Base-by-base conservation (phyloP, 2,888 invertebrate genomes). In the Teleogryllus oceanicus region DNA sequence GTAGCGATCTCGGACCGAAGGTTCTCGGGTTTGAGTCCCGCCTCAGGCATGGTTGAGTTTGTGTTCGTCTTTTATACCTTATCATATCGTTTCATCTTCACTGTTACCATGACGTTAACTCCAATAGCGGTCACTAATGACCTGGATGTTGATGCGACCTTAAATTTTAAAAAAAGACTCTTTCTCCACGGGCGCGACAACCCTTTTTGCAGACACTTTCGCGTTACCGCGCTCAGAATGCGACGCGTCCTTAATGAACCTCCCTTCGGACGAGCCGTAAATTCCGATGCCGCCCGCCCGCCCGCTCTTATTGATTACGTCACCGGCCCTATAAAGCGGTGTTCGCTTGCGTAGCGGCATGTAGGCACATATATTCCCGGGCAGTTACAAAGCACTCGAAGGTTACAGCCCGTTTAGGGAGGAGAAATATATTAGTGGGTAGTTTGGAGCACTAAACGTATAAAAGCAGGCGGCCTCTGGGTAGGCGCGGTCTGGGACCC, bases 341-440 rank as follows among this genome's bases (percentile, higher is more conserved):
- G 62, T 13, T 13, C n/a, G 62, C n/a, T 13, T 18, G 62, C n/a
- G 62, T 62, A 62, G 13, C 62, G n/a, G 62, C 62, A n/a, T 62
- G 62, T 62, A 62, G 62, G n/a, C 62, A 62, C 62, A 62, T 62
- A n/a, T n/a, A 62, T 62, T 62, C n/a, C 62, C 37, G n/a, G 62
- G 62, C 62, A 62, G 62, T 62, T 62, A 62, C 62, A n/a, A 62
- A 62, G 62, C 16, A 18, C 62, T 62, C 62, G n/a, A n/a, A 62
- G 13, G 62, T 62, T 62, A 62, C 62, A 62, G 62, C 62, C 62
- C 62, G 62, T 62, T 62, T 62, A 62, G 62, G 62, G 62, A 62
- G 62, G 62, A 62, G 62, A 62, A 62, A 62, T 62, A 62, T 62
- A n/a, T 62, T 62, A 13, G 62, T 62, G 16, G 62, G 62, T 62